phyloP scores from a whole-genome alignment of 2,888 invertebrate genomes.

The Erebia aethiops region DNA sequence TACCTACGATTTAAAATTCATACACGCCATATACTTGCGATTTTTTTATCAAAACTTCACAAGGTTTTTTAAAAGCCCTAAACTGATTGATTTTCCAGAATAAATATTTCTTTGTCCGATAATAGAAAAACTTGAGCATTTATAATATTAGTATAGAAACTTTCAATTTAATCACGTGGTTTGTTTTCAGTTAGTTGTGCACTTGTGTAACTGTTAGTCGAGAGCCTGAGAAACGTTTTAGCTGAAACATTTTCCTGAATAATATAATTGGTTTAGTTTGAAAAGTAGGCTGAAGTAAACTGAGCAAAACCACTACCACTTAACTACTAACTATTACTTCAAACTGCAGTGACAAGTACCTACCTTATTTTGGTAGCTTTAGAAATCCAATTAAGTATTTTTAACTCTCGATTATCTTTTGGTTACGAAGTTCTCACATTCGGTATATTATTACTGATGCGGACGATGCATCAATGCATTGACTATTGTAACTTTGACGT shows the following conservation, averaged over 20 bases:
- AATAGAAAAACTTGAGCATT: too few relatives aligned
- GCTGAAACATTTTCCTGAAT: background rate
- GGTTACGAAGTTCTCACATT: too few relatives aligned
- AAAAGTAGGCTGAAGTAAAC: conserved; percentile 21
- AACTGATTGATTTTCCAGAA: too few relatives aligned
- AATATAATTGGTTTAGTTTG: conserved; percentile 10
- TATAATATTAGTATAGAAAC: background rate
- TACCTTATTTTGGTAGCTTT: background rate
- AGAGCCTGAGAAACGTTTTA: conserved; percentile 6
- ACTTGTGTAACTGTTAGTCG: background rate
- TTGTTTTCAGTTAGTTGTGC: background rate
- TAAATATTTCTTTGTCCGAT: too few relatives aligned
- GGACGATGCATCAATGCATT: too few relatives aligned
- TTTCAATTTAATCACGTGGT: conserved; percentile 6
- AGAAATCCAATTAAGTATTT: background rate
- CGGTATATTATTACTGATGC: too few relatives aligned
- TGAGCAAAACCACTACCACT: conserved; percentile 5
- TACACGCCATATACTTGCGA: background rate
- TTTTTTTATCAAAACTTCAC: background rate
- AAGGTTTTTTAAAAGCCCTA: too few relatives aligned
- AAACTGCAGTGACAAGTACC: background rate
- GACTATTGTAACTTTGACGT: too few relatives aligned
- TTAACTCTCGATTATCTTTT: too few relatives aligned
- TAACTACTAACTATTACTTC: background rate
- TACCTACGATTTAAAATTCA: conserved; percentile 3